Evolutionary conservation across 2,113 vertebrate genomes (phyloP), one percentile per base, ranked within the genome.

Genomic region (Panthera tigris): DNA sequence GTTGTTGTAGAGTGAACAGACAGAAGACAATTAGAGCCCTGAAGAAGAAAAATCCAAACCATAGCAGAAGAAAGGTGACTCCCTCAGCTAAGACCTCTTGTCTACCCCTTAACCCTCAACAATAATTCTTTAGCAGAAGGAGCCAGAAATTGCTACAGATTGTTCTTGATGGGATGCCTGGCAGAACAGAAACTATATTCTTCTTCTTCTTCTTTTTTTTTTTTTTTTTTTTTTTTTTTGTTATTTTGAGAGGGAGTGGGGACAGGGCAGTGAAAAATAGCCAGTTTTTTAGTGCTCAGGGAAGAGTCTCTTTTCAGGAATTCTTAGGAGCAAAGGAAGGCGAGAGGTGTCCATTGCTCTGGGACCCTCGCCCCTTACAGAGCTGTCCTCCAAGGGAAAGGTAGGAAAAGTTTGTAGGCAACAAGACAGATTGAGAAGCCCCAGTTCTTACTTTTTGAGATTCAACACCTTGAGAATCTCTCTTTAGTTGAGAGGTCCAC

Each of bases 141-240:
- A 78, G 33, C 36, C 63, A 93, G 31, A 95, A 82, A 61, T 45
- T 15, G 10, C 18, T 87, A 7, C 61, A 41, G 91, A 73, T 16
- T 45, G n/a, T 27, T 91, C 41, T 7, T 41, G 45, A 81, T 8
- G 39, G 65, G 0, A 5, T 81, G 15, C 23, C 57, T 23, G 2
- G 36, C 7, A 3, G 36, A 91, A 0, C 39, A 78, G 39, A 97
- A 74, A 78, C 16, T 10, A 39, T 31, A 45, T 15, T 45, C 1
- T 4, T 3, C 2, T 55, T 55, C 3, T 16, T 55, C 1, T 18
- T 55, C 57, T 7, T 41, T 0, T 3, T 3, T 1, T 55, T 55
- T 0, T 16, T 55, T 1, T 18, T 55, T 61, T 39, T 27, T n/a
- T 27, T 55, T 66, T 18, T 41, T 39, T 76, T 76, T 48, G 5